Evolutionary conservation across 2,113 vertebrate species (phyloP).

Genomic region (Anhinga rufa): DNA sequence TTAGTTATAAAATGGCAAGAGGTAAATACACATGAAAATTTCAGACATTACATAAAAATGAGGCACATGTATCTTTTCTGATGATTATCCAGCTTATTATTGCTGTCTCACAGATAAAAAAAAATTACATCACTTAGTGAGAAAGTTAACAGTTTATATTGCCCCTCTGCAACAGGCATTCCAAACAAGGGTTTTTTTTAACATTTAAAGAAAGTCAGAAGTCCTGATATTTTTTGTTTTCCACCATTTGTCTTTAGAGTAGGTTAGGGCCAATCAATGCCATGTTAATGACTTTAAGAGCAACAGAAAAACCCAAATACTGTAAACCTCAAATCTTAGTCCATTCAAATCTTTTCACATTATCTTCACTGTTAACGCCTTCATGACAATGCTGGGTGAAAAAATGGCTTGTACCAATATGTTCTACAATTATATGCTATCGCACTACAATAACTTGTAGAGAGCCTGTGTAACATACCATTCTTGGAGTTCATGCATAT

Average conservation of each 20-base stretch:
- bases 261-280: neutral
- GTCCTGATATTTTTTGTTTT: neutral
- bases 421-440: neutral
- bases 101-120: neutral
- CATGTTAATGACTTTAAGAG: neutral
- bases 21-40: neutral
- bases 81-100: neutral
- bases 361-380: neutral
- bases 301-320: neutral
- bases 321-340: neutral
- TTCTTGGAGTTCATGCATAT: constrained; percentile 92
- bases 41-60: neutral
- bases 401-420: neutral
- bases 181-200: neutral
- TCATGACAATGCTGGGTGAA: neutral
- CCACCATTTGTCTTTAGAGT: neutral
- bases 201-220: neutral
- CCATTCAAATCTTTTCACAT: neutral
- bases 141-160: neutral
- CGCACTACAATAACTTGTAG: neutral
- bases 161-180: neutral
- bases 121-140: neutral
- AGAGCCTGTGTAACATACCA: constrained; percentile 73
- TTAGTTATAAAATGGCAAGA: neutral
- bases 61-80: neutral